Base-by-base conservation (phyloP, 2,797 vertebrate species). In the Chiropotes sagulatus region DNA sequence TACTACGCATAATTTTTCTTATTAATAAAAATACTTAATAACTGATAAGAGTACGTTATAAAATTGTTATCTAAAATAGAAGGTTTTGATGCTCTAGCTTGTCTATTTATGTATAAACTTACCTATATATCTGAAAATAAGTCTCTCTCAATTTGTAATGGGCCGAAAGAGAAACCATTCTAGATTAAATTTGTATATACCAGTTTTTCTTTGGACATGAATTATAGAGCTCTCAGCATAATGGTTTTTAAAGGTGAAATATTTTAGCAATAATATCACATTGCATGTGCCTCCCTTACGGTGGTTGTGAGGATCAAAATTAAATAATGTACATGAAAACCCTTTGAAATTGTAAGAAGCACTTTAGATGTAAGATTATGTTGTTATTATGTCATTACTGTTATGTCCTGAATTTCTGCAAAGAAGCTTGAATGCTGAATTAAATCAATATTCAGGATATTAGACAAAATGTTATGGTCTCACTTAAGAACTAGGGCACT, bases 181-280 rank as follows among this genome's bases (percentile, higher is more conserved):
- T 75, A 90, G 80, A 81, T 91, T 96, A 96, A 80, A 28, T 95
- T 97, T 96, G 95, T 95, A 48, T 96, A 93, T 58, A 92, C 89
- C 93, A 93, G 75, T 95, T 98, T 94, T 97, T 92, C 95, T 96
- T 89, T 97, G 48, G 84, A 78, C 70, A 39, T 82, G 83, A 97
- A 97, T 97, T 97, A 92, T 88, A 97, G 97, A 96, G 20, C 46
- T 75, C 20, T 90, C 76, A 58, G 10, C 41, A 57, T 94, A 92
- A 96, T 67, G 78, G 46, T 44, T 97, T 89, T 94, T 80, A 95
- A 70, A 94, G 10, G 48, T 78, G 90, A 93, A 97, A 78, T 82
- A 83, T 86, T 92, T 97, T 84, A 87, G 85, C 17, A 67, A 39
- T 72, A 95, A 93, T 92, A 80, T 84, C 89, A 72, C 48, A 75